Base-by-base conservation (phyloP, 2,113 vertebrate genomes). In the Hemiprocne comata region DNA sequence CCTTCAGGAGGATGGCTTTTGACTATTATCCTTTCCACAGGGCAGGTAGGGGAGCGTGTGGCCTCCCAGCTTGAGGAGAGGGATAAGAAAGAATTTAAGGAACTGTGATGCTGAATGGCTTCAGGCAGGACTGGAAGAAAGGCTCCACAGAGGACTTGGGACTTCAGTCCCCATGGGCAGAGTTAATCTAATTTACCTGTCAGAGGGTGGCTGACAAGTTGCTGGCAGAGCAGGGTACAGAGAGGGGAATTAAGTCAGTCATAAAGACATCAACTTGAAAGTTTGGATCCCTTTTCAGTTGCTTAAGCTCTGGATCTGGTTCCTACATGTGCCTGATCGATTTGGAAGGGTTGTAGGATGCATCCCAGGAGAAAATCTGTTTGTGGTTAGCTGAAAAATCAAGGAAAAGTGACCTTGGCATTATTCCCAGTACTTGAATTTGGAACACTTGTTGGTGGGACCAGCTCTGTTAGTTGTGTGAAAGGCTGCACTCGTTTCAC, bases 11-110 rank as follows among this genome's bases (percentile, higher is more conserved):
- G 90, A 98, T 99, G 97, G 99, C 98, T 13, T 99, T 99, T 83
- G 99, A 99, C 97, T 99, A 99, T 97, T 99, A 99, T 74, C 99
- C 99, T 24, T 98, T 99, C 97, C 99, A 99, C 96, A 98, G 98
- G 96, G 98, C 99, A 97, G 99, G 99, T 99, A 98, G 98, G 90
- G 72, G 29, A 69, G 13, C 9, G 6, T 55, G 62, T 25, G 46
- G 25, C 65, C 46, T 79, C 34, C 18, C 72, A 83, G 0, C 17
- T 33, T 53, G 46, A 40, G 66, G 19, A 69, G 33, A 4, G 62
- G 24, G 9, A 8, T 60, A 16, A 67, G 76, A 69, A 51, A 38
- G 19, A 21, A 17, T 67, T 69, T 36, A 34, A 60, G 57, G 51
- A 87, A 12, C 34, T 40, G 50, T 15, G 10, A 13, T 71, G 15